A percentile compares a stretch with the other conserved stretches of the same genome.
phyloP scores from a whole-genome alignment of 2,113 vertebrate genomes.

The Zosterops hypoxanthus region DNA sequence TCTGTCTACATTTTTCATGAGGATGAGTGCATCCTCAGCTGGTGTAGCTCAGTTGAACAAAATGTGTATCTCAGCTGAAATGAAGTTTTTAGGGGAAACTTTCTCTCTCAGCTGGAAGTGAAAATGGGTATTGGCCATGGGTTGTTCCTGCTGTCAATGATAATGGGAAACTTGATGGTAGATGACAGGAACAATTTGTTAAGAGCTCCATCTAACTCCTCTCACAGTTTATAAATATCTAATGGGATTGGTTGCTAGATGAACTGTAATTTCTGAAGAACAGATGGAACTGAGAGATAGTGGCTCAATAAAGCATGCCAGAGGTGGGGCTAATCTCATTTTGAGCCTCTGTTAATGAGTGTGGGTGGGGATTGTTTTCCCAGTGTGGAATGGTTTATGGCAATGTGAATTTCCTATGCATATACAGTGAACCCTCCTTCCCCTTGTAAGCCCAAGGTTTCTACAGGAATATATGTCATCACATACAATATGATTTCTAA shows the following conservation, averaged over 20 bases:
- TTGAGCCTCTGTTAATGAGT: not conserved
- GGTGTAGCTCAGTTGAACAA: not conserved
- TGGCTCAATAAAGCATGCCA: not conserved
- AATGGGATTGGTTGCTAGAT: not conserved
- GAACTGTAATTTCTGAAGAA: constrained; percentile 29
- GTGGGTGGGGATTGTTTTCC: not conserved
- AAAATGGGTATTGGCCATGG: constrained; percentile 21
- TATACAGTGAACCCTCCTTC: not conserved
- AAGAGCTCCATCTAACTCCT: not conserved
- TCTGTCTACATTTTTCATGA: not conserved
- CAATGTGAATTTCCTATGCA: not conserved
- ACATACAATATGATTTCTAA: not conserved
- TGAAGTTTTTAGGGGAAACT: not conserved
- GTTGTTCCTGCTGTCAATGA: not conserved
- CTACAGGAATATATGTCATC: not conserved
- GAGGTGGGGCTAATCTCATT: not conserved
- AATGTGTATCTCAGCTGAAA: not conserved
- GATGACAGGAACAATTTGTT: constrained; percentile 37
- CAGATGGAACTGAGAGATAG: constrained; percentile 20
- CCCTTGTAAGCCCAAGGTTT: not conserved
- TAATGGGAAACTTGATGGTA: constrained; percentile 24
- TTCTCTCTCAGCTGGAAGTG: not conserved
- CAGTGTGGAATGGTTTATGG: not conserved
- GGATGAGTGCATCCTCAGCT: not conserved
- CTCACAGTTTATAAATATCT: constrained; percentile 15